Conservation (phyloP, 2,888 invertebrate species). For the Spilarctia lutea region DNA sequence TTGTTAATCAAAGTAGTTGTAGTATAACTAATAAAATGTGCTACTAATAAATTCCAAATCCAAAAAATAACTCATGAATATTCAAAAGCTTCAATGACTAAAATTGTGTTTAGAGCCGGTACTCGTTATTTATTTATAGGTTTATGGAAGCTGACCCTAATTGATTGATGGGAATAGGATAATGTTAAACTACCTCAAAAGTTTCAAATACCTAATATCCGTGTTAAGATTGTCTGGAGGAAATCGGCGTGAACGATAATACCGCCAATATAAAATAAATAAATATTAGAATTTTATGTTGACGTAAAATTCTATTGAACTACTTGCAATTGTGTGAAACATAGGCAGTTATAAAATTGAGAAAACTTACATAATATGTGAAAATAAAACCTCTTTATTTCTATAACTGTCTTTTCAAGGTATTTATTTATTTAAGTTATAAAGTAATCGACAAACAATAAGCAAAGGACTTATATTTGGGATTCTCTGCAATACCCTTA, state of each 20-base stretch:
- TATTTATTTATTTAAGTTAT: neutral
- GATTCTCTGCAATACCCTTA: neutral
- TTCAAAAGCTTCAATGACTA: neutral
- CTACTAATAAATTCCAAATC: neutral
- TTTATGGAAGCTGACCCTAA: too few species aligned
- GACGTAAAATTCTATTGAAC: neutral
- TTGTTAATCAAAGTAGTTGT: neutral
- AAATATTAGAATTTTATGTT: neutral
- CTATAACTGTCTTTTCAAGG: neutral
- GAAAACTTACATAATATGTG: neutral
- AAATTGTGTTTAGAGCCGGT: too few species aligned
- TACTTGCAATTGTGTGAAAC: neutral
- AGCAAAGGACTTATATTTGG: neutral
- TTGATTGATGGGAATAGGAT: too few species aligned
- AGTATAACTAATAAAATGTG: neutral
- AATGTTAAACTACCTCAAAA: too few species aligned
- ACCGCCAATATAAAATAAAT: too few species aligned
- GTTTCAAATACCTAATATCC: too few species aligned
- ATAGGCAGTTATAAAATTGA: neutral
- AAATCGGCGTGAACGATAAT: too few species aligned
- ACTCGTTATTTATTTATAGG: too few species aligned
- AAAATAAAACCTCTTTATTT: neutral
- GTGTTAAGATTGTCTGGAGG: too few species aligned
- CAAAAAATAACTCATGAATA: neutral
- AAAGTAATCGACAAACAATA: neutral